Conservation (phyloP, 2,888 invertebrate species). For the Zaprionus bogoriensis region DNA sequence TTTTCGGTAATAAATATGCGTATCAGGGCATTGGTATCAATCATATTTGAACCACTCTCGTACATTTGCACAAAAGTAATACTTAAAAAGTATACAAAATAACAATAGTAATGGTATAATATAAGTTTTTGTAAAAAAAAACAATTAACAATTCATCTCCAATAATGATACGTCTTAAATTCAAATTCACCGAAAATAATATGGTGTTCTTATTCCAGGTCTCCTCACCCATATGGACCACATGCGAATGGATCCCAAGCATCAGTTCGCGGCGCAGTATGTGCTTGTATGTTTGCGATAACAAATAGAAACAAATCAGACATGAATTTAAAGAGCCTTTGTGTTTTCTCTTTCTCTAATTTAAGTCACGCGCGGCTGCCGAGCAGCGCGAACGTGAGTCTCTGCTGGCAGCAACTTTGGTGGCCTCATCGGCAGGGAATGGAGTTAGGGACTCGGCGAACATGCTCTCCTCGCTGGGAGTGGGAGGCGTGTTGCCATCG, state of each 20-base stretch:
- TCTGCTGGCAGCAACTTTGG: conserved; percentile 87
- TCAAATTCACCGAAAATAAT: too few relatives aligned
- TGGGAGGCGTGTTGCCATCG: conserved; percentile 37
- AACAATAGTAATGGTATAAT: neutral
- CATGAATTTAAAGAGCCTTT: too few relatives aligned
- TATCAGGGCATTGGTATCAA: too few relatives aligned
- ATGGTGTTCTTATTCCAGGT: conserved; percentile 84
- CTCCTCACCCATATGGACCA: conserved; percentile 97
- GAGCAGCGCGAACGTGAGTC: conserved; percentile 93
- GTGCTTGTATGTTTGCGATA: conserved; percentile 84
- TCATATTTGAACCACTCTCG: too few relatives aligned
- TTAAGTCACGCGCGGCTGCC: conserved; percentile 87
- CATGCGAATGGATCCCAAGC: conserved; percentile 98
- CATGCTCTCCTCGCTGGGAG: conserved; percentile 51
- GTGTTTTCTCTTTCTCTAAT: neutral
- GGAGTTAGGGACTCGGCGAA: conserved; percentile 41
- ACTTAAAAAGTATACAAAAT: neutral
- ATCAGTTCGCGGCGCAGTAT: conserved; percentile 97
- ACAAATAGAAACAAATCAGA: neutral
- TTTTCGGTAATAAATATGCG: too few relatives aligned
- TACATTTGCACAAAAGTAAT: too few relatives aligned
- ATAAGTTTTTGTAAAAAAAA: too few relatives aligned
- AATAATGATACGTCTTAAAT: too few relatives aligned
- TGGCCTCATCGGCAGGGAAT: conserved; percentile 80
- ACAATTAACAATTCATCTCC: too few relatives aligned